phyloP scores from a whole-genome alignment of 2,888 invertebrate genomes.

The Spodoptera exigua region DNA sequence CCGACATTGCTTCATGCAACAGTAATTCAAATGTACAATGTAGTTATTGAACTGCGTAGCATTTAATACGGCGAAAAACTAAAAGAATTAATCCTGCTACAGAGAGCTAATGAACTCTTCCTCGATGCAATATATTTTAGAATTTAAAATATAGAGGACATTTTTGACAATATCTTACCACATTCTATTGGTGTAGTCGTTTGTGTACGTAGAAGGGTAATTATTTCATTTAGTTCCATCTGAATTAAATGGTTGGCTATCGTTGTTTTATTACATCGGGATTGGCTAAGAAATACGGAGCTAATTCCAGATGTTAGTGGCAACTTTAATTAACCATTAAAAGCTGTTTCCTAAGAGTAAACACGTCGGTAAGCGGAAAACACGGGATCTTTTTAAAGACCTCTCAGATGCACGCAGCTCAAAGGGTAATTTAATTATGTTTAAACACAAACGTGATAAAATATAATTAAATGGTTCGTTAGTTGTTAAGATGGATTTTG shows the following conservation, averaged over 20 bases:
- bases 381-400: conserved; percentile 2
- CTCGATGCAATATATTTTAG: conserved; percentile 1
- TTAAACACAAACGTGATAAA: background rate
- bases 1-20: too few species aligned
- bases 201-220: background rate
- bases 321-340: conserved; percentile 33
- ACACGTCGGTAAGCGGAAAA: conserved; percentile 5
- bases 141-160: conserved; percentile 26
- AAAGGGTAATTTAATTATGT: background rate
- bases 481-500: too few species aligned
- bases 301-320: conserved; percentile 17
- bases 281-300: conserved; percentile 11
- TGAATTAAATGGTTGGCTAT: conserved; percentile 5
- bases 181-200: conserved; percentile 15
- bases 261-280: conserved; percentile 16
- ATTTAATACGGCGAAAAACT: background rate
- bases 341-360: conserved; percentile 14
- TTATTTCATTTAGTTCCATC: conserved; percentile 12
- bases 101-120: conserved; percentile 14
- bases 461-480: too few species aligned
- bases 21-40: too few species aligned
- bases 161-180: conserved; percentile 9
- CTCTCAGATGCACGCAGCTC: background rate
- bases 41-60: background rate
- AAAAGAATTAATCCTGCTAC: background rate